Percentiles rank a stretch among this genome's conserved stretches.
Conservation (phyloP, 1,140 invertebrate genomes). For the Atta cephalotes region DNA sequence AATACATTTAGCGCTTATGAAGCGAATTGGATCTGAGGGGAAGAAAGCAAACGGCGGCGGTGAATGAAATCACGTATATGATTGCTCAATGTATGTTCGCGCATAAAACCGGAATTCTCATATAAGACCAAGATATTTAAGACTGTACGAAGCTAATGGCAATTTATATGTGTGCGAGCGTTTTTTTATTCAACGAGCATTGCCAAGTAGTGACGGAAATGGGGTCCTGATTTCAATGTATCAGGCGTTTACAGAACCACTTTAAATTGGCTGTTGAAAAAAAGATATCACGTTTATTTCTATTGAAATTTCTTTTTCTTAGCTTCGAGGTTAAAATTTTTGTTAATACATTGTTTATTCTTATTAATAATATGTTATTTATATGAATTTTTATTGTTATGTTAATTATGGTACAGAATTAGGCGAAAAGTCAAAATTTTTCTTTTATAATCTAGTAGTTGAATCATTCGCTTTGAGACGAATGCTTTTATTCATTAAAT, state of each 20-base stretch:
- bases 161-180: conserved; percentile 12
- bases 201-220: conserved; percentile 13
- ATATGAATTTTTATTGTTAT: neutral
- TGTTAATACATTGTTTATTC: neutral
- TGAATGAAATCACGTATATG: conserved; percentile 64
- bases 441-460: neutral
- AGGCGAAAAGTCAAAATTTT: neutral
- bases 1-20: conserved; percentile 17
- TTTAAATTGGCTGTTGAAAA: neutral
- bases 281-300: no score
- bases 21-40: conserved; percentile 23
- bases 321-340: neutral
- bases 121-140: conserved; percentile 51
- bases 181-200: conserved; percentile 28
- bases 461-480: no score
- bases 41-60: conserved; percentile 29
- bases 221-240: conserved; percentile 19
- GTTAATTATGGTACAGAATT: neutral
- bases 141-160: conserved; percentile 39
- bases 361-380: neutral
- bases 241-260: neutral
- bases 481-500: neutral
- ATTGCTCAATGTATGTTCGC: conserved; percentile 50
- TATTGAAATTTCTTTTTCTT: neutral
- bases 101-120: conserved; percentile 60